Evolutionary conservation across 2,113 vertebrate species (phyloP).

Genomic region (Mesoclemmys tuberculata): DNA sequence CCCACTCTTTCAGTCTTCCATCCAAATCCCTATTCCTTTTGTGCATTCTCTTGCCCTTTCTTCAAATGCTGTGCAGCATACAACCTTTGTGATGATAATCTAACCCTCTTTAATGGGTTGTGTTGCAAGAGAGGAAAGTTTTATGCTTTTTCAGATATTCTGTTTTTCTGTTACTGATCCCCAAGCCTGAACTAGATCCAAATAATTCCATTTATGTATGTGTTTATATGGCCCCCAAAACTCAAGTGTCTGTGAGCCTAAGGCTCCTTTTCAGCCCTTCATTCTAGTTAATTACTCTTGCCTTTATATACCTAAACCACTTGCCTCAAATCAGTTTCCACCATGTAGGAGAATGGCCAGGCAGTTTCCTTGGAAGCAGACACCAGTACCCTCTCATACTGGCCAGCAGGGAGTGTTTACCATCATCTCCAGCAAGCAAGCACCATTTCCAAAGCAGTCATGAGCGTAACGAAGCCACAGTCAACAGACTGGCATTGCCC

Average conservation of each 20-base stretch:
- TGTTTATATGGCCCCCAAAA: not conserved
- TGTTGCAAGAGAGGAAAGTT: not conserved
- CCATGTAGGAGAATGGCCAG: not conserved
- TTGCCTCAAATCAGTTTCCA: not conserved
- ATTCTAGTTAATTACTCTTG: not conserved
- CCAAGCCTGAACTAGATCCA: not conserved
- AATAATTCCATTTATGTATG: not conserved
- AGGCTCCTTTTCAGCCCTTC: not conserved
- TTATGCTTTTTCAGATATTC: not conserved
- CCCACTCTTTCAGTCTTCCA: not conserved
- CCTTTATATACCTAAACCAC: not conserved
- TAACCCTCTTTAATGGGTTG: not conserved
- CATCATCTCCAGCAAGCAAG: slow-evolving; percentile 4
- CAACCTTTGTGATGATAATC: not conserved
- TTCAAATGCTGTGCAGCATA: not conserved
- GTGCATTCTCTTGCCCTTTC: not conserved
- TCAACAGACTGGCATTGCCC: slow-evolving; percentile 25
- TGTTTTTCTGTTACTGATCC: not conserved
- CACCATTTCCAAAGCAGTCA: not conserved
- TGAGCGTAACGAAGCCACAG: not conserved
- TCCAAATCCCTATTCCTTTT: not conserved
- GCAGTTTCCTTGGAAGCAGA: not conserved
- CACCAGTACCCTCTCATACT: not conserved
- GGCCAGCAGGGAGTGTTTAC: not conserved
- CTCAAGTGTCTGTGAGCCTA: not conserved